Conservation (phyloP, 2,113 vertebrate species). For the Amphiprion percula region DNA sequence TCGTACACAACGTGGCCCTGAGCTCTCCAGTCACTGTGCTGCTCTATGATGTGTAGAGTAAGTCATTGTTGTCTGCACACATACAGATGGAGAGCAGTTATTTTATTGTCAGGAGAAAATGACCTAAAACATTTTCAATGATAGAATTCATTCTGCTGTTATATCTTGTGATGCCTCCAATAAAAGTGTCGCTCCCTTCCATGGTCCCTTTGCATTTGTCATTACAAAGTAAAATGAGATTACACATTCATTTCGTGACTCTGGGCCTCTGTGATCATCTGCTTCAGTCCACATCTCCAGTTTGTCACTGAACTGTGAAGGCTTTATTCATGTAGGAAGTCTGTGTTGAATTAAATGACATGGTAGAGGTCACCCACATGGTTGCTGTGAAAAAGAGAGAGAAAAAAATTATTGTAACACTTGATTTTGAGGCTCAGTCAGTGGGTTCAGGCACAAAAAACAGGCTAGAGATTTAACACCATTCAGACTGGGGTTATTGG, state of each 20-base stretch:
- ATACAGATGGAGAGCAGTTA: not conserved
- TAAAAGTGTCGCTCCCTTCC: constrained; percentile 19
- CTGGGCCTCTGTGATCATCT: constrained; percentile 51
- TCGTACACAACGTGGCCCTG: constrained; percentile 61
- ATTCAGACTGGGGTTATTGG: too few species aligned
- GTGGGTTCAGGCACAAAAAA: not conserved
- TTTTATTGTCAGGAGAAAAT: not conserved
- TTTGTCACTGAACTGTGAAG: constrained; percentile 5
- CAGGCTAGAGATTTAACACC: too few species aligned
- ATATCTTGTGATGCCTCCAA: constrained; percentile 8
- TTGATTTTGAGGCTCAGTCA: not conserved
- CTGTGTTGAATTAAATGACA: constrained; percentile 32
- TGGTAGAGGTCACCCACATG: not conserved
- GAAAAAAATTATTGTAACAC: too few species aligned
- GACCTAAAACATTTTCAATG: too few species aligned
- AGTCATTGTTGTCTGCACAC: not conserved
- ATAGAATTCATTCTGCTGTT: not conserved
- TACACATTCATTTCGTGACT: not conserved
- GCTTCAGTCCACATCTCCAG: constrained; percentile 10
- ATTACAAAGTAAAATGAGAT: constrained; percentile 39
- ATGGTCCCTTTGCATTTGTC: constrained; percentile 12
- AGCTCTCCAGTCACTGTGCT: constrained; percentile 31
- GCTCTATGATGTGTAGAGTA: constrained; percentile 69
- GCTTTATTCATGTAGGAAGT: constrained; percentile 25
- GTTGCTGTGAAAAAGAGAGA: not conserved